These are phyloP conservation scores for Leuciscus waleckii DNA, from an alignment of 2,797 vertebrate genomes.

Conservation along the genomic window DNA sequence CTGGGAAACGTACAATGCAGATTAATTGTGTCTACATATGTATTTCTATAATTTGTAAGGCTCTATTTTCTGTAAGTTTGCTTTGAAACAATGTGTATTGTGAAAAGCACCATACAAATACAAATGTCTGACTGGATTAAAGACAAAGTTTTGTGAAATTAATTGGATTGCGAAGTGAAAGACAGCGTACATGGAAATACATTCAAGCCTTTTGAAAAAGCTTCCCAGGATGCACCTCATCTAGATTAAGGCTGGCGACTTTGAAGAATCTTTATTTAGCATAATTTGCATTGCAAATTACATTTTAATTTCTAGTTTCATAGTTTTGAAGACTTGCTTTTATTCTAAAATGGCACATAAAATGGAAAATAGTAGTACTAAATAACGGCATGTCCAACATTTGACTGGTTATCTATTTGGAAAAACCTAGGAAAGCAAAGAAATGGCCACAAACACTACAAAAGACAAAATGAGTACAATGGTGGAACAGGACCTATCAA, in stretches of 20 bases:
- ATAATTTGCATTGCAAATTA: neutral
- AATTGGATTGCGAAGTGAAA: neutral
- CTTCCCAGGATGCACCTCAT: neutral
- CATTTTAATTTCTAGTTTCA: neutral
- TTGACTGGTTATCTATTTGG: neutral
- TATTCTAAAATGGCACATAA: neutral
- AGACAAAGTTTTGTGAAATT: neutral
- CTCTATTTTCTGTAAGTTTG: neutral
- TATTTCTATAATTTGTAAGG: neutral
- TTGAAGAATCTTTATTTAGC: neutral
- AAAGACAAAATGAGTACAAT: neutral
- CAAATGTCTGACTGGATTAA: constrained; percentile 12
- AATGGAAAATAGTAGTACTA: neutral
- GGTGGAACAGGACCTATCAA: constrained; percentile 9
- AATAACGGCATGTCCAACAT: neutral
- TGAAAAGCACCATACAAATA: constrained; percentile 8
- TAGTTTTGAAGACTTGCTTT: neutral
- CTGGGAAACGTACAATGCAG: neutral
- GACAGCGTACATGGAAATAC: neutral
- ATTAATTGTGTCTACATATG: neutral
- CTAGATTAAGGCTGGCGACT: neutral
- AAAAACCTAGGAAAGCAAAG: neutral
- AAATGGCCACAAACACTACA: neutral
- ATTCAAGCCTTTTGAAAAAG: neutral
- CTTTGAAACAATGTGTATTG: constrained; percentile 22